phyloP scores from a whole-genome alignment of 2,113 vertebrate species.

The Protobothrops mucrosquamatus region DNA sequence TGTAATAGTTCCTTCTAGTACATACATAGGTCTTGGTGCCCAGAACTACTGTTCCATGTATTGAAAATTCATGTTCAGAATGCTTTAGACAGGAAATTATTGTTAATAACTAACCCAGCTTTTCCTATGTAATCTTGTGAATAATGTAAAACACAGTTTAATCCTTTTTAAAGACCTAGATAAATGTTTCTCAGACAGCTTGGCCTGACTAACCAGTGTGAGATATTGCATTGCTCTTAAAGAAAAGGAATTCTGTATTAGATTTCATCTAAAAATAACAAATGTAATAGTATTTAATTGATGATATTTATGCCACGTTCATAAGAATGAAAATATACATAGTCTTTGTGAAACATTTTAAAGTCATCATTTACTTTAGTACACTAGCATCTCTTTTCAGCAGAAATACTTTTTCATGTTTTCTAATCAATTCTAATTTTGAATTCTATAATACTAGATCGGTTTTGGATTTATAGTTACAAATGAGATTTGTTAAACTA shows the following conservation, averaged over 20 bases:
- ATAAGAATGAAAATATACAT: neutral
- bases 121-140: neutral
- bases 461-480: conserved; percentile 29
- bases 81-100: neutral
- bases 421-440: neutral
- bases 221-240: neutral
- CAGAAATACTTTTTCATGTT: neutral
- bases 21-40: neutral
- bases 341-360: neutral
- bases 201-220: neutral
- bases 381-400: neutral
- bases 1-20: neutral
- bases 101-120: conserved; percentile 15
- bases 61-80: too few species aligned
- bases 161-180: neutral
- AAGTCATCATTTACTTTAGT: neutral
- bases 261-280: neutral
- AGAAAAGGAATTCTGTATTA: neutral
- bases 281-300: neutral
- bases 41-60: neutral
- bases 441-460: conserved; percentile 17
- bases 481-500: conserved; percentile 23
- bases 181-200: neutral
- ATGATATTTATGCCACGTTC: neutral
- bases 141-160: neutral